Base-by-base conservation (phyloP, 2,888 invertebrate species). In the Pemphredon lugubris region DNA sequence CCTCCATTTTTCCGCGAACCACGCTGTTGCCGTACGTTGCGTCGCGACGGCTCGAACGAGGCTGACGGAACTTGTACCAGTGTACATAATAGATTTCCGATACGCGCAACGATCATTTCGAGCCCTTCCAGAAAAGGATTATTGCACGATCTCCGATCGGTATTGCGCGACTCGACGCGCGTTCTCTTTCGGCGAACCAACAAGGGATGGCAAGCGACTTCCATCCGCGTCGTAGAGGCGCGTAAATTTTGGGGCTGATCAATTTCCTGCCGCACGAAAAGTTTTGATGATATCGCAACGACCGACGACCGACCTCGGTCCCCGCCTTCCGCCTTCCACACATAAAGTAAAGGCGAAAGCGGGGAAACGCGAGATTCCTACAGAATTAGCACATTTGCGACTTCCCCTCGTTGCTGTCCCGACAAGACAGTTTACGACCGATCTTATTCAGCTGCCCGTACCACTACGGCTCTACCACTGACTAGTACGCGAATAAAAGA, bases 371-470 rank as follows among this genome's bases (percentile, higher is more conserved):
- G 20, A 66, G 40, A 50, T 71, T 63, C 1, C 21, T 11, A 39
- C 50, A 50, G 59, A 61, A 34, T 50, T 47, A 30, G 55, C 50
- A 37, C 55, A 63, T 60, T 69, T 60, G 59, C 34, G 58, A 59
- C 42, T 37, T 51, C 14, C 14, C 44, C 26, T 3, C 26, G 13
- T 32, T 74, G 75, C 55, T 67, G 53, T 39, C 37, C 63, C 65
- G 61, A 66, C 69, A 78, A 73, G 76, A 78, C 78, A n/a, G 70
- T 78, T 78, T 78, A 73, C 71, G 66, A 44, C 57, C 14, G 57
- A 75, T 57, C 75, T 69, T 72, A 80, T 75, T 78, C 78, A 74
- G 73, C 80, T 70, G 74, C 51, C 74, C 66, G 73, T 54, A 13
- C 34, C 39, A 48, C 20, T 65, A 50, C 64, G 54, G 48, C 42